Conservation (phyloP, 1,140 invertebrate genomes). For the Macrosteles quadrilineatus region DNA sequence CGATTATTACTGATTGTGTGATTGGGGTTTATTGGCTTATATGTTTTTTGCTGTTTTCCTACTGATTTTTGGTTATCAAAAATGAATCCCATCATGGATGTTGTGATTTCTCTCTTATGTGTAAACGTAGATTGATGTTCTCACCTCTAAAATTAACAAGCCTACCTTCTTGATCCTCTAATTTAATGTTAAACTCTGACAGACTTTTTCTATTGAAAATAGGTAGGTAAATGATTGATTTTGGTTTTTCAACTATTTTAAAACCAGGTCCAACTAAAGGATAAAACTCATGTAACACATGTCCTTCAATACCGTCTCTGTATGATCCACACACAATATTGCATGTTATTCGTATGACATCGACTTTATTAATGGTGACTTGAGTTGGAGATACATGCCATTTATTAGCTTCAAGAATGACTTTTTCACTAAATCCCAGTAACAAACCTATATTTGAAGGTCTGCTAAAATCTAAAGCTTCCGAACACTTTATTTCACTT, state of each 20-base stretch:
- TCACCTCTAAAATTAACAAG: conserved; percentile 40
- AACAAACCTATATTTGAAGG: not conserved
- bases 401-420: not conserved
- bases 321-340: conserved; percentile 40
- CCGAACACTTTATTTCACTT: not conserved
- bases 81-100: conserved; percentile 2
- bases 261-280: conserved; percentile 41
- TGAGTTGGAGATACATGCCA: not conserved
- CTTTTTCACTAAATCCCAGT: not conserved
- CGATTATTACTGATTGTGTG: not conserved
- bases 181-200: conserved; percentile 35
- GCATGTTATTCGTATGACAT: conserved; percentile 30
- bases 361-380: conserved; percentile 28
- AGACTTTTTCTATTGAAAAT: conserved; percentile 19
- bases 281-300: conserved; percentile 47
- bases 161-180: conserved; percentile 36
- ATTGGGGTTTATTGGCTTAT: not conserved
- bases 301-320: conserved; percentile 41
- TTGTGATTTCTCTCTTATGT: conserved; percentile 29
- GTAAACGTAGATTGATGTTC: conserved; percentile 33
- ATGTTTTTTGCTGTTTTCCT: not conserved
- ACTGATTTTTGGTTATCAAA: not conserved
- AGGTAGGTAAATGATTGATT: conserved; percentile 37
- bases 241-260: conserved; percentile 43
- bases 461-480: not conserved